These are phyloP conservation scores for Ctenoplectra terminalis DNA, from an alignment of 1,140 invertebrate genomes.

Conservation along the genomic window DNA sequence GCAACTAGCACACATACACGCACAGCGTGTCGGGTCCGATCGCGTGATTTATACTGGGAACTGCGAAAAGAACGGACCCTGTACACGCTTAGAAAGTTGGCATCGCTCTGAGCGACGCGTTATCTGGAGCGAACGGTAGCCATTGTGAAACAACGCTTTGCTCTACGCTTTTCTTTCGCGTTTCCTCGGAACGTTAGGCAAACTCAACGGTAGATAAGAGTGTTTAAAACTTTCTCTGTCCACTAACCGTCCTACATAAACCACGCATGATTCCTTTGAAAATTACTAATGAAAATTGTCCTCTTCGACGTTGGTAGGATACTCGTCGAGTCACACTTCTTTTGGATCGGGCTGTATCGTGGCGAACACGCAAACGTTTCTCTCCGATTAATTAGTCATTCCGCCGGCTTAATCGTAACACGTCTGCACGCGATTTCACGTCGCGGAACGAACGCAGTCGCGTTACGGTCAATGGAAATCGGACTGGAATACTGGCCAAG, in stretches of 20 bases:
- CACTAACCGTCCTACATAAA: background rate
- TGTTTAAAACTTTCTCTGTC: background rate
- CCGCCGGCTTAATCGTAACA: conserved; percentile 21
- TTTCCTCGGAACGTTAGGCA: background rate
- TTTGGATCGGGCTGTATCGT: background rate
- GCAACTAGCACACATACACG: background rate
- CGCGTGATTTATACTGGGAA: conserved; percentile 51
- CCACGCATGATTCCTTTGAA: background rate
- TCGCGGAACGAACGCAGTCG: conserved; percentile 35
- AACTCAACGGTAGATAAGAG: background rate
- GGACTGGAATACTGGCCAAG: conserved; percentile 31
- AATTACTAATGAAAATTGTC: background rate
- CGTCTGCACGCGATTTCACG: conserved; percentile 42
- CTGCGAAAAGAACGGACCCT: conserved; percentile 27
- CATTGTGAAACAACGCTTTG: conserved; percentile 29
- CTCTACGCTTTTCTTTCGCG: conserved; percentile 2
- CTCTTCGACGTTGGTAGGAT: too few relatives aligned
- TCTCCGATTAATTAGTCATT: conserved; percentile 28
- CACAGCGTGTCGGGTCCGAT: background rate
- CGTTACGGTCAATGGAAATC: conserved; percentile 42
- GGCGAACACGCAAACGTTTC: conserved; percentile 14
- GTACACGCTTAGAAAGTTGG: conserved; percentile 60
- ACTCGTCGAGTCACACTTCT: too few relatives aligned
- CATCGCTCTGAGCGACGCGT: conserved; percentile 30
- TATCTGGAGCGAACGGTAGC: conserved; percentile 57